Base-by-base conservation (phyloP, 2,797 vertebrate genomes). In the Mionectes olivaceus region DNA sequence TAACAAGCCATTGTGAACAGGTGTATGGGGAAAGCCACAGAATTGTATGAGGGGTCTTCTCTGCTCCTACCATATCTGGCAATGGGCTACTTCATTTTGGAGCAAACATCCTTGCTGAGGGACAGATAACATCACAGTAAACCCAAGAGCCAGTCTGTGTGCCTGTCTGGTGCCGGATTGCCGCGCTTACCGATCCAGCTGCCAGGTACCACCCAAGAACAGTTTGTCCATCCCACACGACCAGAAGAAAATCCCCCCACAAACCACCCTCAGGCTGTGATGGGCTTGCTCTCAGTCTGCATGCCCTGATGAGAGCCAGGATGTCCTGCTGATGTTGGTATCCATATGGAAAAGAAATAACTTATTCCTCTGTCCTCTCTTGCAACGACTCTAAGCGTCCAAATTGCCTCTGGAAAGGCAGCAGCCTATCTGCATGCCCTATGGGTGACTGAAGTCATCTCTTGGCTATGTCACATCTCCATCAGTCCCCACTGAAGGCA, bases 191-290 rank as follows among this genome's bases (percentile, higher is more conserved):
- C 39, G 9, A n/a, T 33, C 37, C 50, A 22, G 35, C 71, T 63
- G 63, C 59, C 59, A 50, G 59, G 39, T 70, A 43, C 79, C 46
- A 60, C 32, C n/a, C 3, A 1, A 70, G 47, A 79, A 73, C 16
- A 25, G 33, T 61, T 44, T 68, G n/a, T 70, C 67, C 71, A 69
- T 39, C 49, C 53, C 2, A 8, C 0, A 0, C 1, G 19, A 77
- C 74, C 22, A 33, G 1, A 0, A 59, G 77, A 90, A 81, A 90
- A 94, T 59, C 61, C 67, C 50, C 57, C 25, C 37, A 57, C 19
- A 82, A 84, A 56, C 50, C 81, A 43, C 24, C 55, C 10, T 59
- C 46, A 41, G 25, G n/a, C 35, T 76, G 15, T 77, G 60, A 61
- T 3, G 35, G 46, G 30, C n/a, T 83, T 57, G 57, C 24, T 86